A percentile compares a stretch with the other conserved stretches of the same genome.
phyloP scores from a whole-genome alignment of 2,888 invertebrate species.

The Syrphus vitripennis region DNA sequence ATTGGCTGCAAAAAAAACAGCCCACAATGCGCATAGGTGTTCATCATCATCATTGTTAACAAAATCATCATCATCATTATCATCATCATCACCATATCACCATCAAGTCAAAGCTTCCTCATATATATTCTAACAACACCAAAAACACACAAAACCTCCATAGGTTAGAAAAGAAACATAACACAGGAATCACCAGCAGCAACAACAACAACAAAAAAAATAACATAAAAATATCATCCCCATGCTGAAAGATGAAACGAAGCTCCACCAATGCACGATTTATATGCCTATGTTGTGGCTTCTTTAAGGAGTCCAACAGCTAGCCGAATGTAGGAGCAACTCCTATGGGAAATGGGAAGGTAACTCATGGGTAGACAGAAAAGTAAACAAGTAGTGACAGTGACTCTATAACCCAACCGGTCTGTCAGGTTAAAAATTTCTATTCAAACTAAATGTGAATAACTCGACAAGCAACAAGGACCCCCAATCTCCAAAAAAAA shows the following conservation, averaged over 20 bases:
- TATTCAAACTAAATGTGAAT: constrained; percentile 42
- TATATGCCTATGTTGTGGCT: constrained; percentile 68
- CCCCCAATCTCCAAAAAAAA: not conserved
- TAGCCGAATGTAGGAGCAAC: no score
- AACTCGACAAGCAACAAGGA: not conserved
- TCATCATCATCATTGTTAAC: constrained; percentile 45
- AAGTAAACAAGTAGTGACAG: not conserved
- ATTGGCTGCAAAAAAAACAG: constrained; percentile 72
- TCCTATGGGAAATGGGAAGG: constrained; percentile 32
- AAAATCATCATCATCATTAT: not conserved
- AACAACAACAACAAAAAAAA: constrained; percentile 38
- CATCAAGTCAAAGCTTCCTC: constrained; percentile 42
- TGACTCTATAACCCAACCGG: constrained; percentile 3
- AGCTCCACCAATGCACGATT: constrained; percentile 71
- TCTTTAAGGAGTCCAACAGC: constrained; percentile 15
- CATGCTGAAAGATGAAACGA: constrained; percentile 17
- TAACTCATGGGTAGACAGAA: not conserved
- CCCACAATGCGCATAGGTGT: constrained; percentile 72
- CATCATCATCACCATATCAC: constrained; percentile 34
- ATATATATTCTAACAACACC: not conserved
- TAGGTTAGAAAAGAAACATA: constrained; percentile 63
- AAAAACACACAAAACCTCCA: constrained; percentile 49
- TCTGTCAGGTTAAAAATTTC: constrained; percentile 48
- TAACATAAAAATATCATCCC: constrained; percentile 26
- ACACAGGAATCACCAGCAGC: constrained; percentile 16